These are phyloP conservation scores for Numenius phaeopus DNA, from an alignment of 2,797 vertebrate genomes.

Conservation along the genomic window DNA sequence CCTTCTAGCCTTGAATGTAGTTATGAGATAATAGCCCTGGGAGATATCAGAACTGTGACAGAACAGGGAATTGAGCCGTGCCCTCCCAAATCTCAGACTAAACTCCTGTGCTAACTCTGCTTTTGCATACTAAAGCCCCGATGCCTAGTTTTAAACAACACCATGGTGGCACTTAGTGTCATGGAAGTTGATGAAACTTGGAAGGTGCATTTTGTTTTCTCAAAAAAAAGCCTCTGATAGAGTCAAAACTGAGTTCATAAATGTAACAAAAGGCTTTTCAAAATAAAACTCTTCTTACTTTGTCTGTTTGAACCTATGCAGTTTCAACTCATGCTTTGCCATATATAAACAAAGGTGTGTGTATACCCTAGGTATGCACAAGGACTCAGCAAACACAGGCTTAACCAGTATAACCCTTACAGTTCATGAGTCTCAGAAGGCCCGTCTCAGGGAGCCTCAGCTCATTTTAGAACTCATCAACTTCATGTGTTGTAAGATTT, in stretches of 20 bases:
- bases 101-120: neutral
- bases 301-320: neutral
- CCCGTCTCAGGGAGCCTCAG: slow-evolving; percentile 64
- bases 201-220: neutral
- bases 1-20: neutral
- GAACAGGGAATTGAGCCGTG: neutral
- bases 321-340: neutral
- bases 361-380: neutral
- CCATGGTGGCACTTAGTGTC: neutral
- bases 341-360: neutral
- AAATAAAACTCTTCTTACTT: neutral
- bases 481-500: slow-evolving; percentile 71
- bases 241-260: neutral
- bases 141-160: neutral
- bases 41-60: neutral
- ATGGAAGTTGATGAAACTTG: neutral
- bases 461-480: slow-evolving; percentile 76
- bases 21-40: neutral
- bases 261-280: neutral
- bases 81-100: neutral
- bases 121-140: neutral
- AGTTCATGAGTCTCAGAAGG: slow-evolving; percentile 59
- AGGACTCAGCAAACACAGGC: slow-evolving; percentile 39
- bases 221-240: neutral
- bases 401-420: slow-evolving; percentile 43